Conservation (phyloP, 2,888 invertebrate genomes). For the Phoenoteleia sp. region DNA sequence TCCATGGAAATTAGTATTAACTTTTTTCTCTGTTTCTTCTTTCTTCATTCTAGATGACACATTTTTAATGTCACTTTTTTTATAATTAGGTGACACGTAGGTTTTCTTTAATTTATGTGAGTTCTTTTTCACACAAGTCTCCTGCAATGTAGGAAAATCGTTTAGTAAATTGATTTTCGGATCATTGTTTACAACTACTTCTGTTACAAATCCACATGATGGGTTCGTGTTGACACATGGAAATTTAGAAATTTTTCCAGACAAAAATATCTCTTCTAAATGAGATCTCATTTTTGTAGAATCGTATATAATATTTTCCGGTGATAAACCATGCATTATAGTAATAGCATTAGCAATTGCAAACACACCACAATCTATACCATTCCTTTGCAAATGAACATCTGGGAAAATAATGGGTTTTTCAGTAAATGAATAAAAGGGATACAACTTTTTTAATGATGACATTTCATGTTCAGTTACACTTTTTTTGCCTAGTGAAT, state of each 20-base stretch:
- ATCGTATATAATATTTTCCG: conserved; percentile 39
- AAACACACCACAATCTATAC: conserved; percentile 48
- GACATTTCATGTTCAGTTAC: conserved; percentile 11
- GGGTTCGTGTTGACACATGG: not conserved
- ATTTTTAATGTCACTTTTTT: too few relatives aligned
- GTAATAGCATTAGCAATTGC: conserved; percentile 50
- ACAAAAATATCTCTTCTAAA: not conserved
- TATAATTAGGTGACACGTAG: too few relatives aligned
- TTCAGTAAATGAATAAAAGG: too few relatives aligned
- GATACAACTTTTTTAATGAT: conserved; percentile 38
- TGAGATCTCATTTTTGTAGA: conserved; percentile 65
- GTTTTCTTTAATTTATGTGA: too few relatives aligned
- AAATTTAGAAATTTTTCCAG: not conserved
- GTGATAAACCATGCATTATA: conserved; percentile 25
- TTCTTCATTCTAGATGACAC: not conserved
- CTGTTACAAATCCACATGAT: too few relatives aligned
- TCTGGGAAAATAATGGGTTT: conserved; percentile 17
- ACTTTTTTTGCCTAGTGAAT: conserved; percentile 24
- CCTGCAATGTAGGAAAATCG: not conserved
- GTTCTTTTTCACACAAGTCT: not conserved
- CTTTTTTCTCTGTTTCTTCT: too few relatives aligned
- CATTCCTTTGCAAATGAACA: conserved; percentile 39
- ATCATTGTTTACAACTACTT: too few relatives aligned
- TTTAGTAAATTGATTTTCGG: not conserved
- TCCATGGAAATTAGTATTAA: too few relatives aligned